Conservation (phyloP, 2,888 invertebrate genomes). For the Uropetala carovei region DNA sequence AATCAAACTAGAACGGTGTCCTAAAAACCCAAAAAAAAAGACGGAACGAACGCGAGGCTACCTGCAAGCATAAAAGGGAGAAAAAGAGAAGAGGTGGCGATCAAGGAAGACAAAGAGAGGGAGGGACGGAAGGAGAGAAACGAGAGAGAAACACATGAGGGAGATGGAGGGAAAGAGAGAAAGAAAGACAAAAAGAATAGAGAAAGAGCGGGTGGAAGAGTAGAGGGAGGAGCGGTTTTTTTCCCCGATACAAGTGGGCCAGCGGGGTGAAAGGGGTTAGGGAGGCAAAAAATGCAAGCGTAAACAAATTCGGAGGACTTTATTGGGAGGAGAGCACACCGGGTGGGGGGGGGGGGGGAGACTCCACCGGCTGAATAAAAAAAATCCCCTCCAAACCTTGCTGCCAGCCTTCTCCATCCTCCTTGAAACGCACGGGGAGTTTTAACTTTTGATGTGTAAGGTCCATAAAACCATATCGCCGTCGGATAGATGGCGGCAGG, state of each 20-base stretch:
- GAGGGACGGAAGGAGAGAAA: background rate
- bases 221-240: constrained; percentile 1
- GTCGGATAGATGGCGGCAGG: constrained; percentile 37
- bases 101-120: background rate
- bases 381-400: constrained; percentile 31
- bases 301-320: constrained; percentile 62
- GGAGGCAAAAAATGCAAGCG: constrained; percentile 52
- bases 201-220: background rate
- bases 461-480: constrained; percentile 58
- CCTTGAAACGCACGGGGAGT: constrained; percentile 46
- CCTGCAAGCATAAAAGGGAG: background rate
- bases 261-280: background rate
- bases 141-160: background rate
- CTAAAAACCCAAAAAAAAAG: background rate
- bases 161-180: background rate
- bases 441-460: constrained; percentile 59
- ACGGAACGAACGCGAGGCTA: background rate
- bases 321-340: constrained; percentile 36
- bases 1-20: no score
- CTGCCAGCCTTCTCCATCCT: background rate
- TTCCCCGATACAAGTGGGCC: constrained; percentile 53
- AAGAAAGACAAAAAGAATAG: background rate
- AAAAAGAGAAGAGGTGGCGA: background rate
- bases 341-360: no score
- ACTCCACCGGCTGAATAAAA: constrained; percentile 45